Percentiles rank a stretch among this genome's conserved stretches.
These are phyloP conservation scores for Meandrusa payeni DNA, from an alignment of 2,888 invertebrate genomes.

Conservation along the genomic window DNA sequence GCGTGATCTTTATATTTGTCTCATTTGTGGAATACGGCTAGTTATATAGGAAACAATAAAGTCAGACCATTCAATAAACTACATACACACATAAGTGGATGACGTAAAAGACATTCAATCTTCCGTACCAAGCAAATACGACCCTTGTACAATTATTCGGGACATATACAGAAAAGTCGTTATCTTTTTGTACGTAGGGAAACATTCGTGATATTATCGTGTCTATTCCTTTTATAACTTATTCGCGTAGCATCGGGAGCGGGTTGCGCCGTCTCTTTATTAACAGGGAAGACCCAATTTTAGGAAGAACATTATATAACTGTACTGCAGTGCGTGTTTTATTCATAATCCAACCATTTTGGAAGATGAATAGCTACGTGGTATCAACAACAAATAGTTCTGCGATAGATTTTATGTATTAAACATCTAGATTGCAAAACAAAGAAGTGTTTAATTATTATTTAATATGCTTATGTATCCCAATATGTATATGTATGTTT, in stretches of 20 bases:
- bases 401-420: not conserved
- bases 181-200: constrained; percentile 29
- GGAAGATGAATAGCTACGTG: constrained; percentile 31
- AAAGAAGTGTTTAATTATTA: too few relatives aligned
- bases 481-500: too few relatives aligned
- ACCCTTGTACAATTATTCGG: constrained; percentile 27
- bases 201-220: constrained; percentile 42
- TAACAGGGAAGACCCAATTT: constrained; percentile 58
- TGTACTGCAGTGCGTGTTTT: constrained; percentile 58
- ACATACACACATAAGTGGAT: constrained; percentile 1
- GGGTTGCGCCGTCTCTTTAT: constrained; percentile 39
- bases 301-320: constrained; percentile 48
- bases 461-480: too few relatives aligned
- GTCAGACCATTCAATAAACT: not conserved
- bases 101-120: constrained; percentile 15
- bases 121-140: constrained; percentile 12
- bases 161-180: constrained; percentile 30
- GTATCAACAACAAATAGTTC: constrained; percentile 13
- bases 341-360: constrained; percentile 66
- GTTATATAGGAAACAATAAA: too few relatives aligned
- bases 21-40: too few relatives aligned
- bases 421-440: too few relatives aligned
- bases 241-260: constrained; percentile 38
- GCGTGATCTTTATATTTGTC: too few relatives aligned
- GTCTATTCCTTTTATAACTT: constrained; percentile 44